Conservation (phyloP, 2,797 vertebrate species). For the Smutsia gigantea region DNA sequence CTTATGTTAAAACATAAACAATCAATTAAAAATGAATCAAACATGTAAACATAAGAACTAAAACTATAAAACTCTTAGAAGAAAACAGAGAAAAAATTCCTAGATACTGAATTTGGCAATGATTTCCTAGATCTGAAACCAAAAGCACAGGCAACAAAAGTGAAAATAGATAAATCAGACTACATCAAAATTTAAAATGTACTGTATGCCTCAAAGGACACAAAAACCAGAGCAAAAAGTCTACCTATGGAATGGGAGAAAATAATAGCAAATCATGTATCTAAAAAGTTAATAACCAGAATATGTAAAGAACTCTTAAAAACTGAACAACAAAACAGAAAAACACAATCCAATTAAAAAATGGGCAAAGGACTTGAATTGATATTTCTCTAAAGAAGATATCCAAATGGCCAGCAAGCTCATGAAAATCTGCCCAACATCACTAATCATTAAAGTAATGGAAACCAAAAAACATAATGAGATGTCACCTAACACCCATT, state of each 20-base stretch:
- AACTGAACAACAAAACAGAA: neutral
- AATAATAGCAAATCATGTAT: neutral
- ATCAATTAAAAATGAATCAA: neutral
- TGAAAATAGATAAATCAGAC: neutral
- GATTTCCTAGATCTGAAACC: neutral
- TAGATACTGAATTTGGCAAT: neutral
- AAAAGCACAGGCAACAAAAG: neutral
- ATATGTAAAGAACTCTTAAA: neutral
- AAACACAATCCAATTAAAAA: neutral
- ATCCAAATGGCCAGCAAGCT: no score
- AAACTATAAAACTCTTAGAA: neutral
- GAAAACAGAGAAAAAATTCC: neutral
- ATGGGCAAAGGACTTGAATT: neutral
- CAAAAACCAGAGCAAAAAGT: neutral
- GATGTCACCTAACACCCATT: neutral
- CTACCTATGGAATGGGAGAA: neutral
- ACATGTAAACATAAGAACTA: neutral
- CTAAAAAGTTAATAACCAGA: neutral
- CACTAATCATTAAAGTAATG: neutral
- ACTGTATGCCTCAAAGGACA: neutral
- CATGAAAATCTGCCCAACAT: neutral
- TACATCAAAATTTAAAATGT: neutral
- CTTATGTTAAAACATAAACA: neutral
- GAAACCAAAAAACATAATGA: neutral
- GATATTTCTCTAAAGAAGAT: neutral